Conservation (phyloP, 2,888 invertebrate genomes). For the Rosalia funebris region DNA sequence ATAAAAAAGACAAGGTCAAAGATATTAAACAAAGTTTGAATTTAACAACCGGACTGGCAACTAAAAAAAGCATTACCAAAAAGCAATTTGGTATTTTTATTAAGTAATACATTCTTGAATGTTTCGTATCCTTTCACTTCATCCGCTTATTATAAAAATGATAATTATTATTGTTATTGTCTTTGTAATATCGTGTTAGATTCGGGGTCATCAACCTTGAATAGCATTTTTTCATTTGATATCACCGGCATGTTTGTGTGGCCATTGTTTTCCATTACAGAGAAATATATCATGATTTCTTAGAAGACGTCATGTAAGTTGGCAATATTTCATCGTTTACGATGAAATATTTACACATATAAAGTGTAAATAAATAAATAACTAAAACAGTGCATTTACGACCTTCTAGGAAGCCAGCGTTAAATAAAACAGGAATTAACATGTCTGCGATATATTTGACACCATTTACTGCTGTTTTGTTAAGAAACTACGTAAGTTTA, state of each 20-base stretch:
- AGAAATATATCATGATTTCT: slow-evolving; percentile 23
- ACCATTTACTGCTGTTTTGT: slow-evolving; percentile 23
- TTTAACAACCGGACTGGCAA: slow-evolving; percentile 13
- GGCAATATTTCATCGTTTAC: slow-evolving; percentile 18
- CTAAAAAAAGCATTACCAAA: slow-evolving; percentile 18
- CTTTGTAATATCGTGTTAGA: slow-evolving; percentile 9
- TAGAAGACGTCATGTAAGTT: slow-evolving; percentile 16
- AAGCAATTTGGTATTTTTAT: slow-evolving; percentile 16
- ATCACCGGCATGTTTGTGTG: slow-evolving; percentile 11
- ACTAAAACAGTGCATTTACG: slow-evolving; percentile 9
- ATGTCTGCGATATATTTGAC: slow-evolving; percentile 20
- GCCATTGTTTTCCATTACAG: slow-evolving; percentile 15
- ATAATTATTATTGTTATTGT: slow-evolving; percentile 21
- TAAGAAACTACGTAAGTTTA: slow-evolving; percentile 11
- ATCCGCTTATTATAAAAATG: slow-evolving; percentile 5
- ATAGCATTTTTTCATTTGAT: slow-evolving; percentile 16
- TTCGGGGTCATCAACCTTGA: slow-evolving; percentile 19
- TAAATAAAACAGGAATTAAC: slow-evolving; percentile 25
- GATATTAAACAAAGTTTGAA: slow-evolving; percentile 12
- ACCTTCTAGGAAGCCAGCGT: slow-evolving; percentile 19
- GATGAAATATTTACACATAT: neutral
- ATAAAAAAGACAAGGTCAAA: slow-evolving; percentile 21
- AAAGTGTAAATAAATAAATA: slow-evolving; percentile 20
- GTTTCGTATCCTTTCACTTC: slow-evolving; percentile 6
- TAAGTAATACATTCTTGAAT: slow-evolving; percentile 15